phyloP scores from a whole-genome alignment of 2,888 invertebrate species.

The Leucophora obtusa region DNA sequence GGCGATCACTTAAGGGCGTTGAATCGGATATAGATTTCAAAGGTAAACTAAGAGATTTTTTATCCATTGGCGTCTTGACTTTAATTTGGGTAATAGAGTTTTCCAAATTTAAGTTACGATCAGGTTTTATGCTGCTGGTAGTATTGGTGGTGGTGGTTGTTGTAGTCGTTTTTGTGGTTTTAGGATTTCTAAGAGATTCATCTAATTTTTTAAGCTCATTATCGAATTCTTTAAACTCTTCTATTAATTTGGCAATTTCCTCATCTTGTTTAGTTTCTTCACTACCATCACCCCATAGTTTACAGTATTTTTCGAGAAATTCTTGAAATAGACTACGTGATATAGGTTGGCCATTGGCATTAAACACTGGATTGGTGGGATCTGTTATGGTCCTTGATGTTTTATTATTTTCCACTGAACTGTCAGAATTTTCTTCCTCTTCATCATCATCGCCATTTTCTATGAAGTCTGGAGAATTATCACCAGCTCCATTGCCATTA shows the following conservation, averaged over 20 bases:
- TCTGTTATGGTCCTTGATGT: constrained; percentile 87
- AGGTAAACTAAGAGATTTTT: constrained; percentile 82
- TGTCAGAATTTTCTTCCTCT: constrained; percentile 65
- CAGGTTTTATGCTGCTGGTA: constrained; percentile 63
- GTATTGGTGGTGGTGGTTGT: constrained; percentile 27
- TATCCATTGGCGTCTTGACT: constrained; percentile 72
- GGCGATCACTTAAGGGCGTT: constrained; percentile 44
- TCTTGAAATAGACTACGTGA: constrained; percentile 86
- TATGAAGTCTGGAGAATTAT: constrained; percentile 70
- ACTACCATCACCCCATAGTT: constrained; percentile 76
- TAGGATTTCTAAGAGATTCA: constrained; percentile 71
- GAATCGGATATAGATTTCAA: constrained; percentile 82
- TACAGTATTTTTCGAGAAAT: constrained; percentile 84
- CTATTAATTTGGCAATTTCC: constrained; percentile 71
- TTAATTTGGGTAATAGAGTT: constrained; percentile 48
- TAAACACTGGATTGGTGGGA: constrained; percentile 88
- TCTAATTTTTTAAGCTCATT: constrained; percentile 79
- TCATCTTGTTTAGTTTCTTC: constrained; percentile 72
- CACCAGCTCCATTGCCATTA: constrained; percentile 66
- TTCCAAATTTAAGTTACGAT: constrained; percentile 71
- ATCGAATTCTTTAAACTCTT: constrained; percentile 73
- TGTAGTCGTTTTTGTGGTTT: not conserved
- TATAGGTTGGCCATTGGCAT: constrained; percentile 85
- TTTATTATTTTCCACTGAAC: constrained; percentile 74
- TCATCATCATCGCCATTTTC: constrained; percentile 68